Percentiles rank a stretch among this genome's conserved stretches.
Conservation (phyloP, 53 echinoderm and acorn worm genomes). For the Paracentrotus lividus region DNA sequence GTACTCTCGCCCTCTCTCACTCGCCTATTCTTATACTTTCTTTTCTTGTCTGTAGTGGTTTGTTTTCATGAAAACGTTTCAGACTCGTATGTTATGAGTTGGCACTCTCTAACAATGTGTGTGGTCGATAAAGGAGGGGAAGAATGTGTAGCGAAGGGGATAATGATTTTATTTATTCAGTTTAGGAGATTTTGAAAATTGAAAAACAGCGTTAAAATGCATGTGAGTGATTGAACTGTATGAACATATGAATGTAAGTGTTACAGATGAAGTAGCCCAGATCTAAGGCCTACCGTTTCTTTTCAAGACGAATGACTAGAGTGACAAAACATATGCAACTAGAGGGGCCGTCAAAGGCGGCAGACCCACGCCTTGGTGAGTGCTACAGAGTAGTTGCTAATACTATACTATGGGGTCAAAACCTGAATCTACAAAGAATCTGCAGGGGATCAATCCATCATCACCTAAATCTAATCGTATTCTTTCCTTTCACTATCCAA, state of each 20-base stretch:
- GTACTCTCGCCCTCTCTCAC: background rate
- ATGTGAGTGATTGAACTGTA: background rate
- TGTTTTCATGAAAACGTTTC: background rate
- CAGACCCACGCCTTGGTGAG: no score
- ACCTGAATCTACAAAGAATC: no score
- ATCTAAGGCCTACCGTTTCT: background rate
- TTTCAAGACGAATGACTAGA: background rate
- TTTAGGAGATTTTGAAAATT: background rate
- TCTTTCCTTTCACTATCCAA: no score
- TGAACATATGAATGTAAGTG: background rate
- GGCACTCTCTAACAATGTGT: conserved; percentile 4
- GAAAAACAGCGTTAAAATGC: background rate
- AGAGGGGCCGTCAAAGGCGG: no score
- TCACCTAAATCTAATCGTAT: no score
- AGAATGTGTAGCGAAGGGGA: background rate
- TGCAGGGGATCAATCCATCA: no score
- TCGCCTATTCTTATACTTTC: background rate
- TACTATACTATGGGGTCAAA: no score
- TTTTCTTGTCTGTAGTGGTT: background rate
- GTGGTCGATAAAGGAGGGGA: conserved; percentile 4
- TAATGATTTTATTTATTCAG: background rate
- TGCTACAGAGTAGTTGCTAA: no score
- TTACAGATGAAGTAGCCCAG: background rate
- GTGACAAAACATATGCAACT: background rate
- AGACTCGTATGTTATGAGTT: background rate